These are phyloP conservation scores for Epinephelus lanceolatus DNA, from an alignment of 2,113 vertebrate genomes.

Conservation along the genomic window DNA sequence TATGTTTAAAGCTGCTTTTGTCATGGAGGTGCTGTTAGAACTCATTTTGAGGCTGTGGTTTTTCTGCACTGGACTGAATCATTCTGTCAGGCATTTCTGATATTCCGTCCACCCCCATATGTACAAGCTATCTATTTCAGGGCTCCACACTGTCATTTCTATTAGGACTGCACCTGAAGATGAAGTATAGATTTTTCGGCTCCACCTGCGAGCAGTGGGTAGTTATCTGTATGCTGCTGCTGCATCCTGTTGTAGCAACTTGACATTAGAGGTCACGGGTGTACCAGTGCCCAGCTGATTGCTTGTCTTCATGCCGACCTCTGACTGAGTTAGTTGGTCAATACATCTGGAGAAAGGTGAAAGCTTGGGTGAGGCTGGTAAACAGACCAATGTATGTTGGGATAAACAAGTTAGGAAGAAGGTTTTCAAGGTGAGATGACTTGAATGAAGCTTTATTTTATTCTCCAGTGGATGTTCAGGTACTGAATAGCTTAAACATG, in stretches of 20 bases:
- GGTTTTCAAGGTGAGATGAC: constrained; percentile 36
- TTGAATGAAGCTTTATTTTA: not conserved
- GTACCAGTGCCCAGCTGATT: constrained; percentile 50
- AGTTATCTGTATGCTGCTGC: constrained; percentile 58
- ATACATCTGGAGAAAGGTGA: constrained; percentile 35
- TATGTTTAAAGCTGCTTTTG: no score
- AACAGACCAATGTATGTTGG: constrained; percentile 21
- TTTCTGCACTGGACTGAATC: not conserved
- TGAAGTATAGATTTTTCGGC: constrained; percentile 58
- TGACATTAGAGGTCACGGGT: constrained; percentile 63
- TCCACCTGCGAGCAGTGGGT: constrained; percentile 39
- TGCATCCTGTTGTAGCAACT: constrained; percentile 19
- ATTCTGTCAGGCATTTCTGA: no score
- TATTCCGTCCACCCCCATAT: not conserved
- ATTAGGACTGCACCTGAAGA: constrained; percentile 29
- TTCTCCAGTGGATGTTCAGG: not conserved
- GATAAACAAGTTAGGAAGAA: constrained; percentile 30
- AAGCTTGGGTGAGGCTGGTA: constrained; percentile 2
- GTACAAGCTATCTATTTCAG: not conserved
- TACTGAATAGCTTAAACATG: not conserved
- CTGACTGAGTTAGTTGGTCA: constrained; percentile 57
- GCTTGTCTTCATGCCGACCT: constrained; percentile 66
- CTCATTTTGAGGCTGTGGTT: not conserved
- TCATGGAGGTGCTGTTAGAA: not conserved
- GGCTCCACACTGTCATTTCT: constrained; percentile 30